Base-by-base conservation (phyloP, 2,797 vertebrate species). In the Anabacerthia variegaticeps region DNA sequence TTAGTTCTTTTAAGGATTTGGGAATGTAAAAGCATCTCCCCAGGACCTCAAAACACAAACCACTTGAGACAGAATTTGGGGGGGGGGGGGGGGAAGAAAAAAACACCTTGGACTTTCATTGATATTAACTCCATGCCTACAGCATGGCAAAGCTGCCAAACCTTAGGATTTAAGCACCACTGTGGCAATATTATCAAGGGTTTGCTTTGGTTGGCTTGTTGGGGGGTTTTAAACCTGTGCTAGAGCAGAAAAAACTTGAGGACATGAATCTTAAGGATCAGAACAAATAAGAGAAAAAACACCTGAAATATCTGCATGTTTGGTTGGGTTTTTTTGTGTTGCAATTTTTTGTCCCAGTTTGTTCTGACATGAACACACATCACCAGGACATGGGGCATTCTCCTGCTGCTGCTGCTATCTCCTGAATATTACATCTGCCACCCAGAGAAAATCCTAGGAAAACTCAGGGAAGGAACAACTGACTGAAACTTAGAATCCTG, bases 1-100 rank as follows among this genome's bases (percentile, higher is more conserved):
- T 48, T 17, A 48, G 14, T 20, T 71, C n/a, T 49, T 82, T 52
- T 26, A 88, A 55, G 5, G 11, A 10, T 81, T 5, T 8, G 4
- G n/a, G 10, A 32, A 43, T 27, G 30, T 26, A 65, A 67, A 77
- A 23, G 15, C 59, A n/a, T 2, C 12, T 46, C 34, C 34, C 34
- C 66, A 68, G 49, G 32, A 75, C 23, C 41, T 62, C 75, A 37
- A 78, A 46, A 61, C 4, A 56, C 54, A 84, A 81, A 78, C 14
- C 43, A 22, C 6, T 5, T 49, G n/a, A 22, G 28, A 26, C 21
- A 54, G 43, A 30, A 10, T 4, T 10, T 10, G 37, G 37, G 37
- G 37, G n/a, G n/a, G 7, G 0, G 1, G 7, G 6, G 6, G 13
- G 5, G 7, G 6, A 39, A 43, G 7, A 20, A 30, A n/a, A 44